phyloP scores from a whole-genome alignment of 2,797 vertebrate species.

The Bradypus variegatus region DNA sequence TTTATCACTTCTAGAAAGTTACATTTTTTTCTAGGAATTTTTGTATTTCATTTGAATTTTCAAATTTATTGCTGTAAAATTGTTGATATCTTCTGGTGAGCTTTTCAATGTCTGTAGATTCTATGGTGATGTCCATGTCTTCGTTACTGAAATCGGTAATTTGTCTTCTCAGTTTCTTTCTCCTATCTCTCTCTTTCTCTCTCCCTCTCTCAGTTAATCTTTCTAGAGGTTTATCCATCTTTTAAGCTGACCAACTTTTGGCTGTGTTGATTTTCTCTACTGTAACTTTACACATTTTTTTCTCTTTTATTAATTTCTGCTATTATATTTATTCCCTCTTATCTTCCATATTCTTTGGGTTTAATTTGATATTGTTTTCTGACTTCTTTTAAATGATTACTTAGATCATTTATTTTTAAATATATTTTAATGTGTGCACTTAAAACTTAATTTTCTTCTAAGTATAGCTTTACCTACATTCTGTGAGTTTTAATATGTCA shows the following conservation, averaged over 20 bases:
- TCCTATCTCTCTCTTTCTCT: no score
- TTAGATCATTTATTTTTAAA: background rate
- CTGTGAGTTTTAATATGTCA: background rate
- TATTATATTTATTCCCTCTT: background rate
- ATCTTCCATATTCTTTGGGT: background rate
- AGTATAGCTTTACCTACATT: background rate
- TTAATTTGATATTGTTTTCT: background rate
- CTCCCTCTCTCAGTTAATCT: background rate
- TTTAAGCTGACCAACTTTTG: background rate
- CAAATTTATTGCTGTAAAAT: background rate
- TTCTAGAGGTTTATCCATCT: background rate
- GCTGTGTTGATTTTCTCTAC: background rate
- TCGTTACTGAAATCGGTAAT: background rate
- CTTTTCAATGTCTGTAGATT: background rate
- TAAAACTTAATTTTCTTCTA: background rate
- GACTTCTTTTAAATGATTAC: background rate
- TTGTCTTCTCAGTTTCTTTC: no score
- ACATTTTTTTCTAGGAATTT: background rate
- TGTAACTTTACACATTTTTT: background rate
- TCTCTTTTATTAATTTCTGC: background rate
- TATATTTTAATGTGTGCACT: background rate
- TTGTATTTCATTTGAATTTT: background rate
- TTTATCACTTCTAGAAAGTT: background rate
- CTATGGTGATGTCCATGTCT: background rate
- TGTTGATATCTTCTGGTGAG: background rate